Percentiles rank a stretch among this genome's conserved stretches.
Evolutionary conservation across 2,797 vertebrate genomes (phyloP).

Genomic region (Siniperca obscura): DNA sequence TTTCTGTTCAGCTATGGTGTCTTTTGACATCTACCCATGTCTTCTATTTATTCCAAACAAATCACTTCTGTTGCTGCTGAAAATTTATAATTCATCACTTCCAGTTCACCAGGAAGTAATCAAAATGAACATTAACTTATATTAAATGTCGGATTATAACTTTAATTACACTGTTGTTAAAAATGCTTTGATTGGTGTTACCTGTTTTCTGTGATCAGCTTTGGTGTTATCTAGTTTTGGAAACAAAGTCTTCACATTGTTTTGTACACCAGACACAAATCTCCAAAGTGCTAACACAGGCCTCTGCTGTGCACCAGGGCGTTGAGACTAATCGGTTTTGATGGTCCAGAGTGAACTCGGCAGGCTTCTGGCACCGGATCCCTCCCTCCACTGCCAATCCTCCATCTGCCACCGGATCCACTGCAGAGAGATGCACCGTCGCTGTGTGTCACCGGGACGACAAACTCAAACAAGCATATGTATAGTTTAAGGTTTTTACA

Average conservation of each 20-base stretch:
- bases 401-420: constrained; percentile 83
- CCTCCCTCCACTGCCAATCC: constrained; percentile 38
- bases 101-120: not conserved
- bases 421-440: constrained; percentile 26
- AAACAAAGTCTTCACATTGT: constrained; percentile 15
- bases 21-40: not conserved
- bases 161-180: not conserved
- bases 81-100: not conserved
- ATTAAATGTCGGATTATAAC: not conserved
- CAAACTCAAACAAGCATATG: not conserved
- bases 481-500: not conserved
- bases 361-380: constrained; percentile 72
- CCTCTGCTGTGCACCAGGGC: constrained; percentile 63
- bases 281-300: constrained; percentile 62
- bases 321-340: constrained; percentile 69
- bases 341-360: constrained; percentile 63
- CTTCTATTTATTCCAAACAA: not conserved
- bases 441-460: constrained; percentile 3
- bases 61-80: not conserved
- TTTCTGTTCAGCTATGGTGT: not conserved
- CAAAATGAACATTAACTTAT: not conserved
- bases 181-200: not conserved
- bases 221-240: not conserved
- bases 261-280: constrained; percentile 40
- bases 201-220: not conserved